Conservation (phyloP, 2,888 invertebrate species). For the Nematopogon swammerdamellus region DNA sequence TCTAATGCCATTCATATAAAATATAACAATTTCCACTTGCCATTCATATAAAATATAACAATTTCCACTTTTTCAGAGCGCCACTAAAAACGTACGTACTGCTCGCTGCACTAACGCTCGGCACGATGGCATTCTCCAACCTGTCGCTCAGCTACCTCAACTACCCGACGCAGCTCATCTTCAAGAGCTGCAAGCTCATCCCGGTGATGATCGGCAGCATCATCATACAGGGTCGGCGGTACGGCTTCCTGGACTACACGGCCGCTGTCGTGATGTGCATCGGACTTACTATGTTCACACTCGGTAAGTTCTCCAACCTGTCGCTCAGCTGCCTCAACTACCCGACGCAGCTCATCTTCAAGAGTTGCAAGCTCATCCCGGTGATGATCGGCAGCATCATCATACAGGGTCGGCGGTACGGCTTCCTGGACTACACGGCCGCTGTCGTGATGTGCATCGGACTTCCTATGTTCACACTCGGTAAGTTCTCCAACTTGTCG, state of each 20-base stretch:
- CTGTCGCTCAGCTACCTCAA: constrained; percentile 91
- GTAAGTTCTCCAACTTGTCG: constrained; percentile 90
- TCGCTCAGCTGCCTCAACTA: constrained; percentile 94
- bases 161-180: constrained; percentile 96
- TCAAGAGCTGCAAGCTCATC: constrained; percentile 96
- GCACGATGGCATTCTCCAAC: constrained; percentile 96
- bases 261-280: constrained; percentile 86
- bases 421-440: constrained; percentile 77
- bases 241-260: constrained; percentile 77
- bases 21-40: constrained; percentile 2
- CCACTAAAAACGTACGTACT: constrained; percentile 77
- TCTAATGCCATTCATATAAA: neutral
- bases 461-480: constrained; percentile 86
- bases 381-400: constrained; percentile 92
- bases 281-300: constrained; percentile 87
- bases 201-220: constrained; percentile 94
- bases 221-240: constrained; percentile 85
- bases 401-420: constrained; percentile 86
- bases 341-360: constrained; percentile 96
- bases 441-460: constrained; percentile 87
- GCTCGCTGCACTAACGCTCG: constrained; percentile 83
- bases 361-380: constrained; percentile 95
- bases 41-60: no score
- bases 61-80: constrained; percentile 73
- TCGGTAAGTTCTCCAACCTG: constrained; percentile 90